Evolutionary conservation across 1,140 invertebrate species (phyloP).

Genomic region (Formica selysi): DNA sequence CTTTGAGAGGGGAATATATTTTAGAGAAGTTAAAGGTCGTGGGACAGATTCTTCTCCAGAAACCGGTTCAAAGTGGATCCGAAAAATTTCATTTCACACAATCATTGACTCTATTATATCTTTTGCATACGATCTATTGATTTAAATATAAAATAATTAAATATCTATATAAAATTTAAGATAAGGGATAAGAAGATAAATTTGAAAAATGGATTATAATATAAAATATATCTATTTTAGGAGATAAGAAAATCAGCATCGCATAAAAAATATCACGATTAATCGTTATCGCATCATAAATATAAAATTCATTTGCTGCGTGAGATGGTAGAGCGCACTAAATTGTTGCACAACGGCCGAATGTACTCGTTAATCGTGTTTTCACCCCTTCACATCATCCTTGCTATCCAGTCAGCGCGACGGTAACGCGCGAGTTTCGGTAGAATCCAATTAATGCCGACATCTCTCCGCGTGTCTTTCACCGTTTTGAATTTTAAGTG

Average conservation of each 20-base stretch:
- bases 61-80: conserved; percentile 61
- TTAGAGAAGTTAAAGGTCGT: conserved; percentile 68
- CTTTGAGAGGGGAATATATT: conserved; percentile 59
- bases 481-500: conserved; percentile 77
- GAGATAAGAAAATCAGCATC: background rate
- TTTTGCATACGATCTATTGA: background rate
- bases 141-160: conserved; percentile 26
- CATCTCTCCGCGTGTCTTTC: conserved; percentile 75
- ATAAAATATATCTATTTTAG: background rate
- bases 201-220: too few species aligned
- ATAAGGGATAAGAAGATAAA: too few species aligned
- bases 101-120: background rate
- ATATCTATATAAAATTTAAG: background rate
- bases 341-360: conserved; percentile 54
- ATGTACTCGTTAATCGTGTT: conserved; percentile 74
- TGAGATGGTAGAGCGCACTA: background rate
- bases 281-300: background rate
- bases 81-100: conserved; percentile 1
- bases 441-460: conserved; percentile 78
- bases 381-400: conserved; percentile 70
- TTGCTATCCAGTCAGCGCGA: conserved; percentile 65
- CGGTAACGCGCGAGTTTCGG: conserved; percentile 73
- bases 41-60: conserved; percentile 63
- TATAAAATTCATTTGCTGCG: conserved; percentile 19
- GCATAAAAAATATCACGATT: background rate